phyloP scores from a whole-genome alignment of 2,113 vertebrate genomes.

The Hucho hucho region DNA sequence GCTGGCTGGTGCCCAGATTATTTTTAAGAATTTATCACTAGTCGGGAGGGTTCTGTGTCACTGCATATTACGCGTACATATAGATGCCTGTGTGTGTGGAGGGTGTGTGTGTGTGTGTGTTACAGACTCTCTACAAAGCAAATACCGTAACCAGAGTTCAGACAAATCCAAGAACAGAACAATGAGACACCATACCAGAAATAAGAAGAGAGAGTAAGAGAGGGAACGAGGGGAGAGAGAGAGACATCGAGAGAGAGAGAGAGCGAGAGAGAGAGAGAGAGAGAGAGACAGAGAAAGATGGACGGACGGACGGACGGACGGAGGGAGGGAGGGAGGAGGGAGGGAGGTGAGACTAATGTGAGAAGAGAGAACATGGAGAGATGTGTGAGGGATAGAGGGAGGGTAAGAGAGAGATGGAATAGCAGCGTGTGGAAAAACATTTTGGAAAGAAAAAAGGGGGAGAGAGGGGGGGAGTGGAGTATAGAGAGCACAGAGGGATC shows the following conservation, averaged over 20 bases:
- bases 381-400: too few relatives aligned
- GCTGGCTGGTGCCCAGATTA: background rate
- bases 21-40: constrained; percentile 25
- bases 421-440: too few relatives aligned
- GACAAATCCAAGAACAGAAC: constrained; percentile 47
- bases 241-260: background rate
- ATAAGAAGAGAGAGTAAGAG: constrained; percentile 18
- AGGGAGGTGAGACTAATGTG: too few relatives aligned
- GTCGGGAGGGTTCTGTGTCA: constrained; percentile 28
- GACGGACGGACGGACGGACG: too few relatives aligned
- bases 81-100: constrained; percentile 24
- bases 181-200: constrained; percentile 30
- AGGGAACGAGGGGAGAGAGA: background rate
- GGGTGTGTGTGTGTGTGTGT: background rate
- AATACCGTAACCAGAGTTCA: constrained; percentile 14
- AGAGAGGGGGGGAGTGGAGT: too few relatives aligned
- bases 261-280: background rate
- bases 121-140: background rate
- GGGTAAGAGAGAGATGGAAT: too few relatives aligned
- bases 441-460: too few relatives aligned
- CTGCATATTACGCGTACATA: constrained; percentile 38
- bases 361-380: too few relatives aligned
- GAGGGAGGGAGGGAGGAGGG: too few relatives aligned
- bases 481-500: too few relatives aligned
- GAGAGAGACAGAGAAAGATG: too few relatives aligned